phyloP scores from a whole-genome alignment of 2,113 vertebrate species.

The Dendropsophus ebraccatus region DNA sequence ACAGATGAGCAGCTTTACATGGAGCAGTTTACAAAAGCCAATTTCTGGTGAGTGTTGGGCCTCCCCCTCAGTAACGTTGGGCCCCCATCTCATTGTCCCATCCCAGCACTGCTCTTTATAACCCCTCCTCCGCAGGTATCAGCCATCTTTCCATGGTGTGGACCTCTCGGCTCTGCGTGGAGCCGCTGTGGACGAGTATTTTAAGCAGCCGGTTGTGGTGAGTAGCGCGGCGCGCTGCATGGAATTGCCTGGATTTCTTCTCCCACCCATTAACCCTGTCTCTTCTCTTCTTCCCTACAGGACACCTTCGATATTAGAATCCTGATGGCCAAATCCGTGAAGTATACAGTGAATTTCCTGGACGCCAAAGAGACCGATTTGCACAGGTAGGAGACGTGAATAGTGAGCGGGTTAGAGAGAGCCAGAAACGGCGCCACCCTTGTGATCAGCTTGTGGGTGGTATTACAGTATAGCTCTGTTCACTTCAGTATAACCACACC shows the following conservation, averaged over 20 bases:
- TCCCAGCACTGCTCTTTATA: not conserved
- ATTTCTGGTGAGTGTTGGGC: constrained; percentile 85
- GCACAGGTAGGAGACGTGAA: constrained; percentile 79
- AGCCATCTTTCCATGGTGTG: constrained; percentile 95
- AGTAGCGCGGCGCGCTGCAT: constrained; percentile 37
- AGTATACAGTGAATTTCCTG: constrained; percentile 95
- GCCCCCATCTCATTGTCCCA: not conserved
- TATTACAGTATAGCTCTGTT: no score
- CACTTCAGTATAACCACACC: no score
- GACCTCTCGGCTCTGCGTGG: constrained; percentile 90
- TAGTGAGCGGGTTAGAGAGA: not conserved
- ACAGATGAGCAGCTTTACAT: constrained; percentile 98
- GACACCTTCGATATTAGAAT: constrained; percentile 96
- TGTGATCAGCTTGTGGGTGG: no score
- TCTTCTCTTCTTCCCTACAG: constrained; percentile 64
- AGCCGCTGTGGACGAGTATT: constrained; percentile 94
- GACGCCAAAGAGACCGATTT: constrained; percentile 95
- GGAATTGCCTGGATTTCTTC: not conserved
- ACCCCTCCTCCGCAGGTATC: constrained; percentile 79
- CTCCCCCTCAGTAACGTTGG: not conserved
- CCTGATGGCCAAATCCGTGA: constrained; percentile 94
- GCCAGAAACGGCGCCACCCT: no score
- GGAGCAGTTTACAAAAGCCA: constrained; percentile 98
- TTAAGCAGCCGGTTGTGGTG: constrained; percentile 94
- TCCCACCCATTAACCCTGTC: not conserved